Base-by-base conservation (phyloP, 2,888 invertebrate genomes). In the Drosophila neonasuta region DNA sequence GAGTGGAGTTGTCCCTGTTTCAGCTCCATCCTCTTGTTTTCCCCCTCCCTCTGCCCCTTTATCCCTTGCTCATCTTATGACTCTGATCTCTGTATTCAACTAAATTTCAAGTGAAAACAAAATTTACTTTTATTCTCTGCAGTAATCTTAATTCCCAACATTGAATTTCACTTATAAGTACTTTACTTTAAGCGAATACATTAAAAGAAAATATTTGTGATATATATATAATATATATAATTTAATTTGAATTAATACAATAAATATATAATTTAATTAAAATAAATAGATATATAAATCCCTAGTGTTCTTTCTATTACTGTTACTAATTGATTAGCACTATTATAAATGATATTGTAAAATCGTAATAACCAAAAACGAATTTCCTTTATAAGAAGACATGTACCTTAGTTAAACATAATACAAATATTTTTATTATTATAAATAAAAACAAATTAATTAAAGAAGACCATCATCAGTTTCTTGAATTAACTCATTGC, bases 1-100 rank as follows among this genome's bases (percentile, higher is more conserved):
- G 74, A 71, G 48, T 55, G 57, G 52, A 62, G 63, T 45, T 54
- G 59, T 42, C 61, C 45, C 51, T 52, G 41, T 20, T 30, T n/a
- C 24, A 24, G 11, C 10, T n/a, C 32, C 10, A 3, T 30, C n/a
- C 46, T n/a, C 13, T n/a, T 44, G n/a, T n/a, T 9, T 1, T 17
- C n/a, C 10, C 48, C 29, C 11, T 10, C 3, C 9, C 34, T 34
- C n/a, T 15, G 44, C 10, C 41, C 8, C 45, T 30, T 17, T 36
- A 29, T 41, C 8, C 8, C 11, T 8, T 4, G 10, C 20, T 20
- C 36, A 13, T 7, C n/a, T 30, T 11, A 8, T 34, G 29, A n/a
- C 45, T 36, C 24, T 3, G 45, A 58, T 51, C 42, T 46, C 42
- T 41, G 30, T 42, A 24, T 49, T 41, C 8, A 15, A 7, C 10